Base-by-base conservation (phyloP, 2,797 vertebrate species). In the Danio aesculapii region DNA sequence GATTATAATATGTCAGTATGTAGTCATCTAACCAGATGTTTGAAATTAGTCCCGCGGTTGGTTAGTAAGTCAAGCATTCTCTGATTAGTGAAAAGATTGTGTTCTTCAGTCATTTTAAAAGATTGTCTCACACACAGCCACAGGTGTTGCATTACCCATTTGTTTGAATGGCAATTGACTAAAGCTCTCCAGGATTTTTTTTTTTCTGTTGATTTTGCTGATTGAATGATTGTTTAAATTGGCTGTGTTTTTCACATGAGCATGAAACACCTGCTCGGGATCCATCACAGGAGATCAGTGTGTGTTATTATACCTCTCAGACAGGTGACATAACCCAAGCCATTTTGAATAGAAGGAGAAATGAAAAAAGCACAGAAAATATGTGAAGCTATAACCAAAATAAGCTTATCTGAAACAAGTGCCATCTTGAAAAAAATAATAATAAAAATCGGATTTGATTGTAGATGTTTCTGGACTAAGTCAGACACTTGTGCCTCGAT, bases 191-290 rank as follows among this genome's bases (percentile, higher is more conserved):
- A 47, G 75, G 77, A n/a, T n/a, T n/a, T n/a, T n/a, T 30, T 87
- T 85, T 84, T 79, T 71, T 83, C 72, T 86, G 74, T 82, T 88
- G 81, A 86, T 88, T 84, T 84, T 85, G 82, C 85, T 89, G 89
- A 86, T 89, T 88, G 82, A 83, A 85, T 86, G 83, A 88, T 88
- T 89, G 85, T 88, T 89, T 87, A 68, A 74, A 82, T 70, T 77
- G 74, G 53, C 62, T 47, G 49, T 47, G 58, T 68, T 81, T 77
- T 53, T 61, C 79, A 9, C 6, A 46, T 76, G 21, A 78, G 62
- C 30, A 52, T 44, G 50, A 44, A 75, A 64, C 70, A 74, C 69
- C 68, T 75, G 72, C 66, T 71, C 44, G 43, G 79, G 75, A 79
- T 76, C 76, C 83, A 78, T 86, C 73, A 85, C 64, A 72, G 19